Evolutionary conservation across 2,888 invertebrate species (phyloP), one percentile per base, ranked within the genome.

Genomic region (Netelia inedita): DNA sequence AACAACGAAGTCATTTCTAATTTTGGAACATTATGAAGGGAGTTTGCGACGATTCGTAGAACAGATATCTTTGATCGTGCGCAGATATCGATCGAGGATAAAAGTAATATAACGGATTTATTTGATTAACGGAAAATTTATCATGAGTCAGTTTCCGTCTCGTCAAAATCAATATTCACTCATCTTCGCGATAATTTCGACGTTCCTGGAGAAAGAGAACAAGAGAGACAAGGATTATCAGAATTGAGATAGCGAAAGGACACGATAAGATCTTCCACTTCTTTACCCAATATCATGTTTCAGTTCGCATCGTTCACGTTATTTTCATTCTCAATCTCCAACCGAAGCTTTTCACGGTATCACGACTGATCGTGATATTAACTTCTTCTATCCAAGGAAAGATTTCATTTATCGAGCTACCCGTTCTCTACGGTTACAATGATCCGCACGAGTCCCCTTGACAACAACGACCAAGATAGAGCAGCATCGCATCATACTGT

Each of bases 401-500:
- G 28, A 11, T 10, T 21, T 23, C 9, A 23, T 61, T 61, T 61
- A n/a, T 23, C 14, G 61, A 16, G 61, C 19, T 16, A 8, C 9
- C 55, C 16, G 16, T 16, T 55, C n/a, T 9, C 2, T 55, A 2
- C 9, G 28, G 28, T 55, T 59, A 65, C 76, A 76, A 82, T 66
- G 43, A 69, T 72, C 59, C 78, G 16, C 55, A 73, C 68, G 55
- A 69, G 28, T 53, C 43, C 28, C 79, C 84, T 57, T 78, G 69
- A 74, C 74, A 82, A 68, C 68, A 78, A 68, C 86, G 82, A 87
- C 86, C 85, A 88, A 88, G 89, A 85, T 81, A 68, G 82, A 63
- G 78, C 84, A 85, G 87, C 87, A 87, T 87, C 84, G 82, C 85
- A 53, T 35, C 53, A 41, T 61, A 16, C 46, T 74, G 75, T 19